Evolutionary conservation across 2,797 vertebrate species (phyloP), one percentile per base, ranked within the genome.

Genomic region (Sciurus vulgaris): DNA sequence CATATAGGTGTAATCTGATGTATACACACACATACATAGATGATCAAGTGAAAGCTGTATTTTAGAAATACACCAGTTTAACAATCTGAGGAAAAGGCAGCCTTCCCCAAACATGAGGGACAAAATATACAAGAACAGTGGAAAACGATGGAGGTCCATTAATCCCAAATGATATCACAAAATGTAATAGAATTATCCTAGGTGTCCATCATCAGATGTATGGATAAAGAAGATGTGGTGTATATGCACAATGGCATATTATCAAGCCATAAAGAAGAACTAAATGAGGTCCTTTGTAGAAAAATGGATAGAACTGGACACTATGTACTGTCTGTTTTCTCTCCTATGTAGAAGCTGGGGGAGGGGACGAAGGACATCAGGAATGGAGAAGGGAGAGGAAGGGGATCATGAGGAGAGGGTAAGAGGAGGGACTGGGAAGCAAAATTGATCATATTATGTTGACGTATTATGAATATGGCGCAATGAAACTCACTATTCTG

Each of bases 21-120:
- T 30, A 63, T 63, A 56, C 54, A 22, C 54, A 54, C 51, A 56
- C 54, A 63, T 18, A 63, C 12, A 63, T 49, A 70, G 44, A 83
- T 1, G 1, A 67, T 73, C 47, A 59, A 67, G 79, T 88, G 77
- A 86, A 90, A 86, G 33, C 33, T 74, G 17, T 61, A 38, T 67
- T 73, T 83, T 30, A 92, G 44, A 92, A 92, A 72, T 72, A 56
- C 87, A 28, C 7, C 51, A 47, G 79, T 72, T 90, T 59, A 54
- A 78, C 15, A 49, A 63, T 73, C 49, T 24, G 18, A 93, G 38
- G 54, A 77, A 94, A 96, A n/a, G 15, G 20, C n/a, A 79, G n/a
- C 2, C 20, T 51, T 86, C n/a, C 74, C 78, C 74, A 86, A 94
- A 47, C n/a, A 72, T 44, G 65, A 90, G 44, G 44, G 89, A 44